Evolutionary conservation across 2,888 invertebrate genomes (phyloP), one percentile per base, ranked within the genome.

Genomic region (Euphydryas editha): DNA sequence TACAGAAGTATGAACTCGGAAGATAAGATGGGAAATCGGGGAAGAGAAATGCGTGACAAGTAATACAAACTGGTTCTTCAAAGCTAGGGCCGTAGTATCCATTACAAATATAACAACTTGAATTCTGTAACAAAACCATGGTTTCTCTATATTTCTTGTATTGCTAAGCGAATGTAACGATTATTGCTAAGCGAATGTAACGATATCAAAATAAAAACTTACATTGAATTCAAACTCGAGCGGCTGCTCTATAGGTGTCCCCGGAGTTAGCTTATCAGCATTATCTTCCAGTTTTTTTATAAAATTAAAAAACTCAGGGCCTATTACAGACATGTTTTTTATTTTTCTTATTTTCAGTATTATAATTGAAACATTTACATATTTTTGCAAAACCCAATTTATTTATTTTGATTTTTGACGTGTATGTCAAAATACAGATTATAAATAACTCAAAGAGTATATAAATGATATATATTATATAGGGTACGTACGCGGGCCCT

Each of bases 81-180:
- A 97, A 98, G 85, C 96, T 97, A 0, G 97, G 97, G 0, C 98
- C 98, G 84, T 98, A 98, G 83, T 96, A 98, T 15, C 98, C 98
- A 88, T 97, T 96, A 81, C 98, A 98, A 65, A 97, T 94, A 79
- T 95, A 95, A 84, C 98, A 98, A 58, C 94, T 90, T 20, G 93
- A 87, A 81, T 95, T 94, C 96, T 96, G 90, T 18, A 93, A 88
- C 44, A 78, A 36, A 47, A 17, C 66, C 54, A 18, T 20, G 8
- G 11, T 17, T 17, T 17, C 17, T 36, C 10, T 10, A 24, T 36
- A 18, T 11, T 54, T 36, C 15, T 54, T 15, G 3, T 5, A 3
- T 36, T 54, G 7, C 18, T 36, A 17, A 17, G 4, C 17, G n/a
- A 11, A 7, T 54, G 10, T 13, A 54, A 10, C n/a, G n/a, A 10